A percentile compares a stretch with the other conserved stretches of the same genome.
Conservation (phyloP, 2,797 vertebrate genomes). For the Harpagifer antarcticus region DNA sequence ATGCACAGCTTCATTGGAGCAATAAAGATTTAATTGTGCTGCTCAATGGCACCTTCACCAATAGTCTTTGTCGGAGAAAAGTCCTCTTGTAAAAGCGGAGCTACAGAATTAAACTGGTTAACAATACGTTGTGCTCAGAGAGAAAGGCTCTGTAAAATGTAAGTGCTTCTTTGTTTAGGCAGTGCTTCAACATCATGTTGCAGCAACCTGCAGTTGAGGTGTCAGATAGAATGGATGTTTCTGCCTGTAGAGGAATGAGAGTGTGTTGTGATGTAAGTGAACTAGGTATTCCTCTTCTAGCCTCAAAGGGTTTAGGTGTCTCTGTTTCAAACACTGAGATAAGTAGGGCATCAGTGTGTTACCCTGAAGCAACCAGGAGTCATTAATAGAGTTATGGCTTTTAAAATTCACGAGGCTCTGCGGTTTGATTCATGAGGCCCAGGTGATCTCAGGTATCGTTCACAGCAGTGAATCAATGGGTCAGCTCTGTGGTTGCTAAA, state of each 20-base stretch:
- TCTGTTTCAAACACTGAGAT: conserved; percentile 30
- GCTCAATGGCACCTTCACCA: conserved; percentile 4
- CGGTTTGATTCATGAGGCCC: conserved; percentile 12
- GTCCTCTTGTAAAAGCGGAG: neutral
- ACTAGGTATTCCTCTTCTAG: conserved; percentile 9
- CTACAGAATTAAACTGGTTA: neutral
- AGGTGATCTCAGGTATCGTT: conserved; percentile 35
- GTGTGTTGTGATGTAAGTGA: conserved; percentile 16
- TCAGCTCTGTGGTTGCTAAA: neutral
- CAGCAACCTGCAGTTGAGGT: neutral
- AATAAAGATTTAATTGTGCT: conserved; percentile 19
- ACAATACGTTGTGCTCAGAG: neutral
- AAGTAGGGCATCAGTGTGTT: conserved; percentile 39
- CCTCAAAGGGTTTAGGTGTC: conserved; percentile 21
- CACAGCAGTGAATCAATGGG: conserved; percentile 12
- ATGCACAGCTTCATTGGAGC: conserved; percentile 15
- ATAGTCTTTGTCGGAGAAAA: neutral
- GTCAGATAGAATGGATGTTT: neutral
- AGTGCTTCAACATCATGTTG: conserved; percentile 6
- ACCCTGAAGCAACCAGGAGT: conserved; percentile 27
- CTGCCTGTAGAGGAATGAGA: conserved; percentile 26
- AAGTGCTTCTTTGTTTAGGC: neutral
- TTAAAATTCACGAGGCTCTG: conserved; percentile 50
- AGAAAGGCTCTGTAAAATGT: neutral
- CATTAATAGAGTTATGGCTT: conserved; percentile 38